A percentile compares a stretch with the other conserved stretches of the same genome.
Evolutionary conservation across 2,888 invertebrate species (phyloP).

Genomic region (Chesias legatella): DNA sequence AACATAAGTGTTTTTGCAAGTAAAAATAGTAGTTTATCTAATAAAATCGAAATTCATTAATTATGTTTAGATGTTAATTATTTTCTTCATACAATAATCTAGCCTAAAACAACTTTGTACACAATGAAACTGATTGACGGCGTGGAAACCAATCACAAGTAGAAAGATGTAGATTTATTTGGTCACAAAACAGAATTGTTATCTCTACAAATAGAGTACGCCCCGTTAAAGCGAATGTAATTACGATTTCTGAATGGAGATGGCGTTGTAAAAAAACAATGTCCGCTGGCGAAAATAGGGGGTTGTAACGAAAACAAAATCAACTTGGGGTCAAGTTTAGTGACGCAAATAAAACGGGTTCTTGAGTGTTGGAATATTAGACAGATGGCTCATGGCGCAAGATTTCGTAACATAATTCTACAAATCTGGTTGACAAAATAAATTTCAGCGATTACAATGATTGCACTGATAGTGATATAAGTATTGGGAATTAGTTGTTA

Average conservation of each 20-base stretch:
- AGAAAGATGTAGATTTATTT: constrained; percentile 7
- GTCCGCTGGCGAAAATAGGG: constrained; percentile 53
- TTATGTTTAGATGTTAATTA: too few species aligned
- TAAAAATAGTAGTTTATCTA: too few species aligned
- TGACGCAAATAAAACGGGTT: constrained; percentile 23
- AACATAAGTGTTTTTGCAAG: too few species aligned
- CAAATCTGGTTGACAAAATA: too few species aligned
- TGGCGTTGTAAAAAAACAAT: constrained; percentile 51
- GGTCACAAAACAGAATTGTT: constrained; percentile 16
- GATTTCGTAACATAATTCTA: too few species aligned
- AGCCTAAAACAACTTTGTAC: not conserved
- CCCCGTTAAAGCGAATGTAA: constrained; percentile 50
- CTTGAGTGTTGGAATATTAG: too few species aligned
- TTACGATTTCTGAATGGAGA: constrained; percentile 47
- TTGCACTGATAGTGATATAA: too few species aligned
- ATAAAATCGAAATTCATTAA: too few species aligned
- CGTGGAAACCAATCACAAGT: not conserved
- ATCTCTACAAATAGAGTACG: constrained; percentile 28
- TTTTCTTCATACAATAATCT: not conserved
- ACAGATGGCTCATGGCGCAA: too few species aligned
- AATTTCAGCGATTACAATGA: too few species aligned
- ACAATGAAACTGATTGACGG: not conserved
- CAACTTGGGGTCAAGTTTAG: constrained; percentile 32
- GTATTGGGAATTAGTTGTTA: too few species aligned
- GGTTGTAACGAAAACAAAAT: constrained; percentile 52